phyloP scores from a whole-genome alignment of 2,888 invertebrate species.

The Eristalis pertinax region DNA sequence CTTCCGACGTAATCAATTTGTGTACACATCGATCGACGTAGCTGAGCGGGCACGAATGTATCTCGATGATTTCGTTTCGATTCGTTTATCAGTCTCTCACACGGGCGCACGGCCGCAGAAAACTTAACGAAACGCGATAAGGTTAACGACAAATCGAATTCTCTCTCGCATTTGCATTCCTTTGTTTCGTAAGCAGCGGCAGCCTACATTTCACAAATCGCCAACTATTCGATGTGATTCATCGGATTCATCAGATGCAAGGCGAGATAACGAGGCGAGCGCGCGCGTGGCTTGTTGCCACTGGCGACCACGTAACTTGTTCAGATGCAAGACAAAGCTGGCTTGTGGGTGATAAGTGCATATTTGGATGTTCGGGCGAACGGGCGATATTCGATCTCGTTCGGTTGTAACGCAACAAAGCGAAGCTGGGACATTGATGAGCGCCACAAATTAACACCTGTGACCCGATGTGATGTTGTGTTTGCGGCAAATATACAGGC shows the following conservation, averaged over 20 bases:
- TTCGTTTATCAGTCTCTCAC: neutral
- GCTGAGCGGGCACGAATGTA: neutral
- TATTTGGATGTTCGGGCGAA: conserved; percentile 16
- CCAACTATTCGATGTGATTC: conserved; percentile 31
- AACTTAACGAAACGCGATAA: conserved; percentile 5
- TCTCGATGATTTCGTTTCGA: neutral
- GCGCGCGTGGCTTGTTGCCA: neutral
- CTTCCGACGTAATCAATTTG: conserved; percentile 32
- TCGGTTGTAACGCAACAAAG: neutral
- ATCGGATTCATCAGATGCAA: conserved; percentile 46
- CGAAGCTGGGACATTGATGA: neutral
- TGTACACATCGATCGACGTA: conserved; percentile 10
- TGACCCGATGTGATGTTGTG: neutral
- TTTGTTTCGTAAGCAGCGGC: neutral
- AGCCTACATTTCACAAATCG: neutral
- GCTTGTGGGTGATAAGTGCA: conserved; percentile 49
- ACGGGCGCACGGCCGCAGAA: neutral
- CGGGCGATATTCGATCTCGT: neutral
- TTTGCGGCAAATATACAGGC: neutral
- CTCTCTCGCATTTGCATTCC: neutral
- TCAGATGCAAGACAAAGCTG: conserved; percentile 12
- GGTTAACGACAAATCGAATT: neutral
- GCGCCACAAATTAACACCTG: neutral
- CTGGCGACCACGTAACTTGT: conserved; percentile 33
- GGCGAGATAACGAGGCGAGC: neutral